Percentiles rank a stretch among this genome's conserved stretches.
These are phyloP conservation scores for Physocephala rufipes DNA, from an alignment of 2,888 invertebrate species.

Conservation along the genomic window DNA sequence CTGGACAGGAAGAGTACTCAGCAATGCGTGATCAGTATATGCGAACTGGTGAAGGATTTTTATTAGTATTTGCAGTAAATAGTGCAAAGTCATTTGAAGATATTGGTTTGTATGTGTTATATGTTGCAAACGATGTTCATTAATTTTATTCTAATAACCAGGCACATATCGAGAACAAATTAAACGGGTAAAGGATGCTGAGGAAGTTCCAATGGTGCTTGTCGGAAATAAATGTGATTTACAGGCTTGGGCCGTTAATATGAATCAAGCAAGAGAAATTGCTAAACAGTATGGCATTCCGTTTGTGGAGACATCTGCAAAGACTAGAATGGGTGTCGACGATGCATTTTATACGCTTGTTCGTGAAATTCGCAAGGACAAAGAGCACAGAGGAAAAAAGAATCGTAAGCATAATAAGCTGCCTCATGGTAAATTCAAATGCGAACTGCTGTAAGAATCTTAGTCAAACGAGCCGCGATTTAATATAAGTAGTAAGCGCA, in stretches of 20 bases:
- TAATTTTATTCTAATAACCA: constrained; percentile 41
- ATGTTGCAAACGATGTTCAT: not conserved
- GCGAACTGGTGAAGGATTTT: constrained; percentile 98
- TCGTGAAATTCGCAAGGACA: constrained; percentile 96
- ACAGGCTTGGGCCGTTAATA: constrained; percentile 94
- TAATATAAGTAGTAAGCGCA: constrained; percentile 26
- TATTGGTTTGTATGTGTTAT: constrained; percentile 70
- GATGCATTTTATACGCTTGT: constrained; percentile 99
- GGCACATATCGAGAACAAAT: constrained; percentile 96
- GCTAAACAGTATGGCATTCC: constrained; percentile 96
- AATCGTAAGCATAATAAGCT: constrained; percentile 71
- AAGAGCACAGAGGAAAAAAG: constrained; percentile 80
- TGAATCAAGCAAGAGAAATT: constrained; percentile 92
- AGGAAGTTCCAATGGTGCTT: constrained; percentile 99
- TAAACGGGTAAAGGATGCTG: constrained; percentile 98
- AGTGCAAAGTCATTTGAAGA: constrained; percentile 99
- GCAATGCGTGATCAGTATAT: constrained; percentile 99
- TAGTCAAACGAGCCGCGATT: constrained; percentile 25
- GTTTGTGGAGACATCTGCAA: constrained; percentile 98
- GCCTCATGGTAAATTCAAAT: constrained; percentile 72
- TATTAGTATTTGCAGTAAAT: constrained; percentile 98
- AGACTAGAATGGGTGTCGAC: constrained; percentile 98
- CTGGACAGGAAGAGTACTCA: constrained; percentile 99
- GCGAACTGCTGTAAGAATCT: constrained; percentile 70
- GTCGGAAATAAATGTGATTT: constrained; percentile 99